Base-by-base conservation (phyloP, 2,113 vertebrate species). In the Glaucomys volans region DNA sequence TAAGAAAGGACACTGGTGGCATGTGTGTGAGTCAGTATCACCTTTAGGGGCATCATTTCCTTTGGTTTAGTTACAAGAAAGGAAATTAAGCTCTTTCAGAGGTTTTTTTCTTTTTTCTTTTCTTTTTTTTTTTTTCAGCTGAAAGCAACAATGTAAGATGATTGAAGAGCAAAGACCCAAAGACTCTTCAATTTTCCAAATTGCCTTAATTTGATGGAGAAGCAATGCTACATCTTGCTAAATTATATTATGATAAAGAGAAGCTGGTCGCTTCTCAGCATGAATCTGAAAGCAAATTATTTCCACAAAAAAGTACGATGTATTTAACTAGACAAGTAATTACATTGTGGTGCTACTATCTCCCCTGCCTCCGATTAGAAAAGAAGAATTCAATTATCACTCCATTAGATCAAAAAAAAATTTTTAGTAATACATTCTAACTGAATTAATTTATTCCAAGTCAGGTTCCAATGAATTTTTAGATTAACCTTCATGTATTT, bases 291-390 rank as follows among this genome's bases (percentile, higher is more conserved):
- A 98, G 98, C 96, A 98, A 98, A 98, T 98, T 98, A 98, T 98
- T 98, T 98, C 92, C 71, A 97, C 97, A 97, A 97, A 98, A 98
- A 98, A 96, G 90, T 97, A 98, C 1, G 37, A 98, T 96, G 96
- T 98, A 98, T 99, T 98, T 98, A 98, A 98, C 97, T 89, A 98
- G 98, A 98, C 96, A 98, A 98, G 98, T 98, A 98, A 98, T 98
- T 98, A 98, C 91, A 40, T 97, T 98, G 97, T 98, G 98, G 98
- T 98, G 79, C 89, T 98, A 97, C 97, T 98, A 95, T 98, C 97
- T 98, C 97, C 94, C 95, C 42, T 97, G 97, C 77, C 98, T 98
- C 98, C 98, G 96, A 98, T 98, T 98, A 98, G 97, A 98, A 97
- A 98, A 87, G 75, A 97, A 98, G 91, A 98, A 98, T 98, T 98